Percentiles rank a stretch among this genome's conserved stretches.
These are phyloP conservation scores for Spodoptera picta DNA, from an alignment of 2,888 invertebrate species.

Conservation along the genomic window DNA sequence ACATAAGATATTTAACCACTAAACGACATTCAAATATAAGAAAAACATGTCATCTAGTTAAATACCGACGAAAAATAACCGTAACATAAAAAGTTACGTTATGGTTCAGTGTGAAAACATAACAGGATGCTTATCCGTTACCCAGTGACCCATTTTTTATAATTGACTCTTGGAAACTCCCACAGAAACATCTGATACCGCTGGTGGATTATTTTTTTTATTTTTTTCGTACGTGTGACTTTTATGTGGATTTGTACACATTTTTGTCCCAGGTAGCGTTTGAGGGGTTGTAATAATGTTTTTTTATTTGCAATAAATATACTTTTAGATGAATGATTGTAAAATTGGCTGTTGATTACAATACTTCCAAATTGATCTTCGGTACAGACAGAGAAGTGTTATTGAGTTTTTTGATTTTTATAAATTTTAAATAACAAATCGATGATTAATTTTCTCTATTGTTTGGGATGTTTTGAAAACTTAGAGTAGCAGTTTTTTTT, in stretches of 20 bases:
- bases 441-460: no score
- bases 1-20: no score
- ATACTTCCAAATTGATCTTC: no score
- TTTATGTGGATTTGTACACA: conserved; percentile 5
- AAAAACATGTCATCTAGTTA: conserved; percentile 2
- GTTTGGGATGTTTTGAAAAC: no score
- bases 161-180: conserved; percentile 46
- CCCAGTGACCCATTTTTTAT: conserved; percentile 48
- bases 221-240: conserved; percentile 13
- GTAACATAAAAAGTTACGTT: conserved; percentile 26
- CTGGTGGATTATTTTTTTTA: conserved; percentile 26
- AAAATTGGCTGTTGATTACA: no score
- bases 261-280: conserved; percentile 10
- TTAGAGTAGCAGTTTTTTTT: no score
- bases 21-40: not conserved
- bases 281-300: not conserved
- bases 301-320: no score
- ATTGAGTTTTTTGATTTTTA: no score
- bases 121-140: conserved; percentile 42
- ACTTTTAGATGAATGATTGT: no score
- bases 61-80: conserved; percentile 9
- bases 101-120: conserved; percentile 9
- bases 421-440: no score
- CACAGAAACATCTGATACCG: conserved; percentile 30
- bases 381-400: no score